Evolutionary conservation across 2,888 invertebrate species (phyloP).

Genomic region (Gibbula magus): DNA sequence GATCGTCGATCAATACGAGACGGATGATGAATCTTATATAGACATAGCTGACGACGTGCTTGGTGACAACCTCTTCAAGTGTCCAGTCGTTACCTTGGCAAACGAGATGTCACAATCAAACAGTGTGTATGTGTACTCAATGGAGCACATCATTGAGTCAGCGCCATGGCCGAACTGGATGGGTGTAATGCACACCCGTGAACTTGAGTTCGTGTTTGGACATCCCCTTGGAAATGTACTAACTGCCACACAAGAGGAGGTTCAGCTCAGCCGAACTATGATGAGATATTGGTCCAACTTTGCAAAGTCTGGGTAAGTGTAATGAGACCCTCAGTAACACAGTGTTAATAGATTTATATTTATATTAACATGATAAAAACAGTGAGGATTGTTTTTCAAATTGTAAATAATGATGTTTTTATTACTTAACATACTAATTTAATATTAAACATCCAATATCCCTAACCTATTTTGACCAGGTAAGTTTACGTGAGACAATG

Average conservation of each 20-base stretch:
- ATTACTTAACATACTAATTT: too few relatives aligned
- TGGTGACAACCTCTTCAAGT: conserved; percentile 85
- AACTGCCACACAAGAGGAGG: conserved; percentile 88
- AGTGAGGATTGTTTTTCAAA: too few relatives aligned
- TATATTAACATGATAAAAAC: too few relatives aligned
- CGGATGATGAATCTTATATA: background rate
- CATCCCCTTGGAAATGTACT: conserved; percentile 71
- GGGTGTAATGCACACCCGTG: conserved; percentile 68
- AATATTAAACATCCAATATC: too few relatives aligned
- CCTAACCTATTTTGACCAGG: too few relatives aligned
- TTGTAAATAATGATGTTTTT: too few relatives aligned
- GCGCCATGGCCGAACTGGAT: conserved; percentile 59
- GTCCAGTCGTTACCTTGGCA: conserved; percentile 92
- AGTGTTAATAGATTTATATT: too few relatives aligned
- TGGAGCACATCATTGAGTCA: conserved; percentile 44
- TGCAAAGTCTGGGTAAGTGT: conserved; percentile 89
- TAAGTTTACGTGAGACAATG: too few relatives aligned
- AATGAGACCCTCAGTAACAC: background rate
- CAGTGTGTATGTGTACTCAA: conserved; percentile 53
- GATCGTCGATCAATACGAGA: background rate
- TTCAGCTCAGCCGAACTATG: conserved; percentile 87
- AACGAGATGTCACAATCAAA: conserved; percentile 74
- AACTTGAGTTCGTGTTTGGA: conserved; percentile 68
- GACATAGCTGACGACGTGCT: background rate
- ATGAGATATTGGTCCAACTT: conserved; percentile 97